Percentiles rank a stretch among this genome's conserved stretches.
phyloP scores from a whole-genome alignment of 2,797 vertebrate species.

The Cyprinodon diabolis region DNA sequence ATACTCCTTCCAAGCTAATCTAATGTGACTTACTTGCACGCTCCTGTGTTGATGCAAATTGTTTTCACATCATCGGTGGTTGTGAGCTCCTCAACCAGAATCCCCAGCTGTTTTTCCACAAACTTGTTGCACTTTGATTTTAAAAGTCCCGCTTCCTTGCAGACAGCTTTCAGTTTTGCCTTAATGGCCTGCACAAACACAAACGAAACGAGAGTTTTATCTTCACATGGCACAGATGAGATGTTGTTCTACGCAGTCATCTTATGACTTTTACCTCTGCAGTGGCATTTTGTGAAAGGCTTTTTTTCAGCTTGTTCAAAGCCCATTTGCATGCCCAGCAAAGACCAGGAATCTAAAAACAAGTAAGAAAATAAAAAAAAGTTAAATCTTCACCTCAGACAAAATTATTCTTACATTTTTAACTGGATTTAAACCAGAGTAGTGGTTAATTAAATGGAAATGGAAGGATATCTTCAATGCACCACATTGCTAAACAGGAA shows the following conservation, averaged over 20 bases:
- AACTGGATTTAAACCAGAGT: too few relatives aligned
- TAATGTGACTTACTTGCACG: slow-evolving; percentile 62
- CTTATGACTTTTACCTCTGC: slow-evolving; percentile 1
- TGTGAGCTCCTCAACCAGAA: slow-evolving; percentile 49
- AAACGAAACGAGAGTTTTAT: background rate
- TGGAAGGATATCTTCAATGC: too few relatives aligned
- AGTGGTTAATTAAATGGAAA: too few relatives aligned
- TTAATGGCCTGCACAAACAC: slow-evolving; percentile 28
- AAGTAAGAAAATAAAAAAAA: background rate
- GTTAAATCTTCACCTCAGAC: background rate
- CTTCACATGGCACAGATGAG: background rate
- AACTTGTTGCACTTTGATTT: slow-evolving; percentile 33
- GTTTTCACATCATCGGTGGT: slow-evolving; percentile 57
- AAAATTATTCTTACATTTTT: too few relatives aligned
- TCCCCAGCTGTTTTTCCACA: background rate
- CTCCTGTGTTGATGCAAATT: slow-evolving; percentile 57
- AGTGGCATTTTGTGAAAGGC: background rate
- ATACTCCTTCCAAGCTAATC: background rate
- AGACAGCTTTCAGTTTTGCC: slow-evolving; percentile 10
- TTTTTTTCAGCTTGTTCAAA: slow-evolving; percentile 23
- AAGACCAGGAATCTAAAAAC: background rate
- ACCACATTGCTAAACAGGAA: too few relatives aligned
- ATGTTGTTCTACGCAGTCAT: background rate
- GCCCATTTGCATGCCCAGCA: slow-evolving; percentile 45
- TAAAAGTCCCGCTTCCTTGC: slow-evolving; percentile 5